Evolutionary conservation across 2,113 vertebrate genomes (phyloP).

Genomic region (Aspidoscelis tigris): DNA sequence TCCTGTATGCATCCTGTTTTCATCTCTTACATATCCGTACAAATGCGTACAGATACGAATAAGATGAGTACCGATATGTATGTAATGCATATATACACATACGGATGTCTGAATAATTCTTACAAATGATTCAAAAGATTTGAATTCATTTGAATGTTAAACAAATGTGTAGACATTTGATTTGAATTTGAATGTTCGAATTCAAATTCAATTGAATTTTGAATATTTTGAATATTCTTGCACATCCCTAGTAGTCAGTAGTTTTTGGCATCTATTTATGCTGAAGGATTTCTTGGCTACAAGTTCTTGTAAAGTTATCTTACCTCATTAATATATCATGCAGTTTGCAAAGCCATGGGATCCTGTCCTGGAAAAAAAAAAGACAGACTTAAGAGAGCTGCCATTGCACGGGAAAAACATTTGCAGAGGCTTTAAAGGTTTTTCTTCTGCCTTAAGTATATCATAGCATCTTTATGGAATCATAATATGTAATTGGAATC

Average conservation of each 20-base stretch:
- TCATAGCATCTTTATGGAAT: conserved; percentile 21
- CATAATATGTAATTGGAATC: conserved; percentile 12
- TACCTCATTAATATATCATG: conserved; percentile 86
- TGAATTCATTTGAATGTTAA: too few relatives aligned
- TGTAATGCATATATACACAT: too few relatives aligned
- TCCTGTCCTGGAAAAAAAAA: conserved; percentile 81
- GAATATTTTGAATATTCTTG: too few relatives aligned
- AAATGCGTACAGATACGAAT: too few relatives aligned
- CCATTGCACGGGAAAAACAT: conserved; percentile 27
- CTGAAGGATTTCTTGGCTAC: not conserved
- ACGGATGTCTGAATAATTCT: too few relatives aligned
- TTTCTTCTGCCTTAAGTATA: not conserved
- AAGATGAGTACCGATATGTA: too few relatives aligned
- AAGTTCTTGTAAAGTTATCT: conserved; percentile 41
- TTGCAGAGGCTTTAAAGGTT: not conserved
- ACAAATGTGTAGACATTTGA: too few relatives aligned
- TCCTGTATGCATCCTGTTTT: too few relatives aligned
- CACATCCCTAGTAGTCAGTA: not conserved
- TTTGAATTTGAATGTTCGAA: too few relatives aligned
- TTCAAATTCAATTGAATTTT: too few relatives aligned
- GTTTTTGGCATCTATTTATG: not conserved
- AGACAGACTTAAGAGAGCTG: conserved; percentile 45
- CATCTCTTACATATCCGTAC: too few relatives aligned
- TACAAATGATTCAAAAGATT: too few relatives aligned
- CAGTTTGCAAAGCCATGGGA: conserved; percentile 87